Evolutionary conservation across 2,888 invertebrate genomes (phyloP).

Genomic region (Disparrhopalites patrizii): DNA sequence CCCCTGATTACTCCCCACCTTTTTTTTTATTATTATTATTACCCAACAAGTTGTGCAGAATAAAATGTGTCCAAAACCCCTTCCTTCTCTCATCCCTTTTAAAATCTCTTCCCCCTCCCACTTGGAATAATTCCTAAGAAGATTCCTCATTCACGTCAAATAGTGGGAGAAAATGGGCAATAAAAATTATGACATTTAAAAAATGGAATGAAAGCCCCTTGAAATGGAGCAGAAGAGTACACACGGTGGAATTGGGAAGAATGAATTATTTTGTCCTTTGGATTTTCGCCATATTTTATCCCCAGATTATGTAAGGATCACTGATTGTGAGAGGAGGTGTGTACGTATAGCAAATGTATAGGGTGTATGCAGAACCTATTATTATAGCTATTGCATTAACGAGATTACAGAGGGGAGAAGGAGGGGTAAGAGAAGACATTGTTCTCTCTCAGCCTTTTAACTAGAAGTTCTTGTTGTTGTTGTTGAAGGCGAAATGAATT

Average conservation of each 20-base stretch:
- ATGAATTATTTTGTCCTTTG: background rate
- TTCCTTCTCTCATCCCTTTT: no score
- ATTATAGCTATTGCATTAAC: background rate
- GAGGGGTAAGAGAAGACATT: background rate
- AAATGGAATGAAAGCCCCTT: background rate
- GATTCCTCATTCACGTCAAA: background rate
- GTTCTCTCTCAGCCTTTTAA: no score
- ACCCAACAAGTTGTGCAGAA: background rate
- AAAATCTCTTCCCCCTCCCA: background rate
- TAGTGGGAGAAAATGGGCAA: background rate
- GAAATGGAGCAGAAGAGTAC: slow-evolving; percentile 19
- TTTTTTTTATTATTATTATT: background rate
- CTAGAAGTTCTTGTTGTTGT: no score
- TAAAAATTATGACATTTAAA: slow-evolving; percentile 3
- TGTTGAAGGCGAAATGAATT: no score
- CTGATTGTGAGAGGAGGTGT: no score
- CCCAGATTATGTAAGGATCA: background rate
- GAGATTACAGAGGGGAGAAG: background rate
- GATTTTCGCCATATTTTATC: background rate
- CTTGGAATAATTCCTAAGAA: background rate
- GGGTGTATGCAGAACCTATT: background rate
- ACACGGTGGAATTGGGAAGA: no score
- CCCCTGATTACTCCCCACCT: no score
- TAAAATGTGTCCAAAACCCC: no score
- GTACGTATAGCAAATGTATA: background rate